These are phyloP conservation scores for Poeciliopsis turrubarensis DNA, from an alignment of 2,113 vertebrate species.

Conservation along the genomic window DNA sequence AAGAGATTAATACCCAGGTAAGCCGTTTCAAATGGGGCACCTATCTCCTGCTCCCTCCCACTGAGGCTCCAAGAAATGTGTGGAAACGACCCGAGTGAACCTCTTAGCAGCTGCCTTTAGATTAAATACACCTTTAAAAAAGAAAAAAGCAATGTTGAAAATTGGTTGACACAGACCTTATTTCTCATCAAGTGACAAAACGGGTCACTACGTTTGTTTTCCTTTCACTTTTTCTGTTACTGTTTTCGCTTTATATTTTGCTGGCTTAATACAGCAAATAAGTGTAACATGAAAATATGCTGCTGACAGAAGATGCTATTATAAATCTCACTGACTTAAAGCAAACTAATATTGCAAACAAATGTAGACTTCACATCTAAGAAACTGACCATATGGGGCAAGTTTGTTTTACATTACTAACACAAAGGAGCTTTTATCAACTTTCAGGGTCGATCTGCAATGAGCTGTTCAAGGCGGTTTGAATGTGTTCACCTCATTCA, in stretches of 20 bases:
- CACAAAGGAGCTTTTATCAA: not conserved
- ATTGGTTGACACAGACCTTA: too few relatives aligned
- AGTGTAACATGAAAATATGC: not conserved
- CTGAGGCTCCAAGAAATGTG: slow-evolving; percentile 66
- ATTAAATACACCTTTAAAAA: not conserved
- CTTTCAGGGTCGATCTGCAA: too few relatives aligned
- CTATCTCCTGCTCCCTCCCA: slow-evolving; percentile 61
- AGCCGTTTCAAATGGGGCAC: slow-evolving; percentile 88
- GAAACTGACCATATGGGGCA: too few relatives aligned
- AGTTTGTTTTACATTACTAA: not conserved
- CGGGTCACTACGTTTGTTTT: not conserved
- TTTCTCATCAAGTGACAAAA: not conserved
- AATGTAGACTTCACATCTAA: not conserved
- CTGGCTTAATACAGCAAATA: not conserved
- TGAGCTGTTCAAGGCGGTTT: too few relatives aligned
- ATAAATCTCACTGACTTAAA: not conserved
- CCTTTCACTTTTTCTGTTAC: not conserved
- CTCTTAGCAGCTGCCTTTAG: not conserved
- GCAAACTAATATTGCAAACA: not conserved
- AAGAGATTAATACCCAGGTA: slow-evolving; percentile 99
- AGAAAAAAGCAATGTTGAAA: too few relatives aligned
- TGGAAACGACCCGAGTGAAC: not conserved
- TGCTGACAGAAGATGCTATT: not conserved
- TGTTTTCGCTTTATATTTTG: not conserved
- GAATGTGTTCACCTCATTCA: too few relatives aligned